phyloP scores from a whole-genome alignment of 64 coral and sea anemone species.

The Montipora sp. region DNA sequence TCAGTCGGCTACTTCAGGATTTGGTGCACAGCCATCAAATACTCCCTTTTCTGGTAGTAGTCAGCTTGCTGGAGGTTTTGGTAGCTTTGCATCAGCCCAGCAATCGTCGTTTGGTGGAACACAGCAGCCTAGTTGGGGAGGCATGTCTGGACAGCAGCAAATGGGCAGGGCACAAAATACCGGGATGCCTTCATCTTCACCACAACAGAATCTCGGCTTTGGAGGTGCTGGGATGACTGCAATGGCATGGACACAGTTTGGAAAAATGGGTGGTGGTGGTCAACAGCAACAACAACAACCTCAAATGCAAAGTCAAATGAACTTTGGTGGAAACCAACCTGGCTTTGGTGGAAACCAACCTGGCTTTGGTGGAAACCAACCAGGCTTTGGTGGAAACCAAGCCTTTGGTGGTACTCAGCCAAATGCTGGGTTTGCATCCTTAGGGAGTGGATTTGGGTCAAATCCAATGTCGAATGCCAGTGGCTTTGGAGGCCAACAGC shows the following conservation, averaged over 20 bases:
- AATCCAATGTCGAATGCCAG: not conserved
- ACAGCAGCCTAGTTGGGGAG: constrained; percentile 72
- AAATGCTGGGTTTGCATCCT: constrained; percentile 26
- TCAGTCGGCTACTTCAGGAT: constrained; percentile 24
- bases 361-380: too few species aligned
- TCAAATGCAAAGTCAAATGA: constrained; percentile 67
- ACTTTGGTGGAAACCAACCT: constrained; percentile 73
- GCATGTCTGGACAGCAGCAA: constrained; percentile 50
- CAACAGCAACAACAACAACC: constrained; percentile 58
- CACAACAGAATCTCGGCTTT: constrained; percentile 89
- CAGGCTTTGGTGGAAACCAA: constrained; percentile 42
- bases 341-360: too few species aligned
- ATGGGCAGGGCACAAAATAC: constrained; percentile 34
- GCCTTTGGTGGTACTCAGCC: constrained; percentile 57
- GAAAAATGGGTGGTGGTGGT: constrained; percentile 76
- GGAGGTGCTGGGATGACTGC: constrained; percentile 91
- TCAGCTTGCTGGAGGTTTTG: constrained; percentile 62
- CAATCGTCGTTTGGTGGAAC: constrained; percentile 27
- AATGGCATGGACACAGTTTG: constrained; percentile 91
- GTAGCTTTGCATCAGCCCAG: constrained; percentile 60
- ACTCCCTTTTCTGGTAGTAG: not conserved
- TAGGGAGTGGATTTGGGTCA: constrained; percentile 43
- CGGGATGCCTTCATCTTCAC: constrained; percentile 54
- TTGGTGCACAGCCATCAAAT: not conserved
- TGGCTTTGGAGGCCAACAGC: constrained; percentile 47